These are phyloP conservation scores for Stomatorhinus walkeri DNA, from an alignment of 2,797 vertebrate genomes.

Conservation along the genomic window DNA sequence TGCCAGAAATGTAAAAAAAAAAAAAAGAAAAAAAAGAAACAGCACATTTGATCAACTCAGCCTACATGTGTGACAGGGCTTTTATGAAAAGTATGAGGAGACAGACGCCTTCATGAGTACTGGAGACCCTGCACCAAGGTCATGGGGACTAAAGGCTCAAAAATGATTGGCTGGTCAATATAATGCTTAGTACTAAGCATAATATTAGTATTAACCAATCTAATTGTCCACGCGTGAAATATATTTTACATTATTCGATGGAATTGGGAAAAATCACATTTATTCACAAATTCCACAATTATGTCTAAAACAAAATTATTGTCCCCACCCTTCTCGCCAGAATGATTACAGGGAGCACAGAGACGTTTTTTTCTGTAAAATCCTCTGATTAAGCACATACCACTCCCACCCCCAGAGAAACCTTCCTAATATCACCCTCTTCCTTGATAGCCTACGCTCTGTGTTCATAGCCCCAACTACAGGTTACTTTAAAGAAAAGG, in stretches of 20 bases:
- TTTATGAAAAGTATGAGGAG: neutral
- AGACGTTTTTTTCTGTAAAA: neutral
- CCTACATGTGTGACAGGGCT: neutral
- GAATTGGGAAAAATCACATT: neutral
- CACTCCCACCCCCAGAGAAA: neutral
- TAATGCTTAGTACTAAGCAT: neutral
- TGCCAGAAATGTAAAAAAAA: neutral
- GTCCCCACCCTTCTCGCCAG: neutral
- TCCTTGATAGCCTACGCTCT: neutral
- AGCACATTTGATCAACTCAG: neutral
- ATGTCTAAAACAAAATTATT: slow-evolving; percentile 6
- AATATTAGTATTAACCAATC: neutral
- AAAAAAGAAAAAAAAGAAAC: neutral
- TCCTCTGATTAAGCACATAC: neutral
- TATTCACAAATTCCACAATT: neutral
- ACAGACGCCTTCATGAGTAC: neutral
- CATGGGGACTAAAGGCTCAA: neutral
- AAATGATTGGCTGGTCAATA: neutral
- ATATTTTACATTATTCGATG: neutral
- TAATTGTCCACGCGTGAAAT: neutral
- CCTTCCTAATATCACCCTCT: neutral
- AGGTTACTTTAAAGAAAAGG: neutral
- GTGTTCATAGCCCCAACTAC: neutral
- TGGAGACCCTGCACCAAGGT: neutral
- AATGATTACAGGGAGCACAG: neutral